Conservation (phyloP, 2,797 vertebrate genomes). For the Danio tinwini region DNA sequence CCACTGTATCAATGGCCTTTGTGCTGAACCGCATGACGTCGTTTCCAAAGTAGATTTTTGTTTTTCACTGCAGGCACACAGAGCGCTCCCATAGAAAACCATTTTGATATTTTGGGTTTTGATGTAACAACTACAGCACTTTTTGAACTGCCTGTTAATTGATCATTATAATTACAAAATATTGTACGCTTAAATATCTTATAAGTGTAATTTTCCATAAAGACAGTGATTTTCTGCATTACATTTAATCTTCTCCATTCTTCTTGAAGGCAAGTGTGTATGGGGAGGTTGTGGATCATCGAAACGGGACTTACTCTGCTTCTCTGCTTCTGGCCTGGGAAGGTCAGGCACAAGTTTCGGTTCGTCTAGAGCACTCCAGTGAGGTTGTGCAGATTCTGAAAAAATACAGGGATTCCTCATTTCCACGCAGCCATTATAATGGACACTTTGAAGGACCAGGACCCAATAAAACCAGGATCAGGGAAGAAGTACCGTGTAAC, state of each 20-base stretch:
- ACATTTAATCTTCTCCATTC: background rate
- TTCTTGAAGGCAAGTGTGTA: constrained; percentile 65
- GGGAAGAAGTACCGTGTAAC: constrained; percentile 80
- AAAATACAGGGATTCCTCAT: constrained; percentile 75
- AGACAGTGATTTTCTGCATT: background rate
- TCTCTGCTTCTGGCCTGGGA: constrained; percentile 82
- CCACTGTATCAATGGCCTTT: too few relatives aligned
- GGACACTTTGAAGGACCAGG: constrained; percentile 78
- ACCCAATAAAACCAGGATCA: constrained; percentile 48
- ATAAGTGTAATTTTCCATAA: too few relatives aligned
- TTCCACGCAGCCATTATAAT: constrained; percentile 82
- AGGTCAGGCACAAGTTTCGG: constrained; percentile 76
- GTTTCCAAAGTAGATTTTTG: too few relatives aligned
- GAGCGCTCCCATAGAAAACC: too few relatives aligned
- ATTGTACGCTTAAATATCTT: too few relatives aligned
- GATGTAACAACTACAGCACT: too few relatives aligned
- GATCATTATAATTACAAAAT: too few relatives aligned
- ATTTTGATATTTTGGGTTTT: too few relatives aligned
- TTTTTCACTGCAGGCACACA: too few relatives aligned
- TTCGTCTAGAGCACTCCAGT: constrained; percentile 80
- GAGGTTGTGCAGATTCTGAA: constrained; percentile 79
- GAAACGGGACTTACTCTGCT: constrained; percentile 80
- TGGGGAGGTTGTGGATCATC: constrained; percentile 78
- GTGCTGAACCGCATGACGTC: too few relatives aligned
- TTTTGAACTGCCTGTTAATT: too few relatives aligned